Evolutionary conservation across 1,140 invertebrate genomes (phyloP).

Genomic region (Halesus radiatus): DNA sequence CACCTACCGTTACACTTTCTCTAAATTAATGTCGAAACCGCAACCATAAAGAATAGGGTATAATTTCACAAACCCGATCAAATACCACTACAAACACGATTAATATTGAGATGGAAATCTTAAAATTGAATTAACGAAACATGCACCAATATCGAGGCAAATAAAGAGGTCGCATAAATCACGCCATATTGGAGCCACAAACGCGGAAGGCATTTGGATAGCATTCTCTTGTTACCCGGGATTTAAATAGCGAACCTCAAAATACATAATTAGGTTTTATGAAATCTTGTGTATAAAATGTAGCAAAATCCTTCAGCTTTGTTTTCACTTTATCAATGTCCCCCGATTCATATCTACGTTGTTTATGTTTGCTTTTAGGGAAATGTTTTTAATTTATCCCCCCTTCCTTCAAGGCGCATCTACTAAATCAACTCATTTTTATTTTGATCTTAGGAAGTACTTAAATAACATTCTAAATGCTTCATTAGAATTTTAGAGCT

Average conservation of each 20-base stretch:
- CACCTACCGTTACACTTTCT: neutral
- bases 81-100: conserved; percentile 1
- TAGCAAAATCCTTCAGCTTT: too few relatives aligned
- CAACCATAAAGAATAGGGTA: too few relatives aligned
- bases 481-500: too few relatives aligned
- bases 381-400: too few relatives aligned
- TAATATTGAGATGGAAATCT: conserved; percentile 12
- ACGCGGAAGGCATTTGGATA: neutral
- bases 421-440: too few relatives aligned
- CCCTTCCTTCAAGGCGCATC: too few relatives aligned
- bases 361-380: too few relatives aligned
- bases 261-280: conserved; percentile 9
- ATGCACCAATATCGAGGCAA: conserved; percentile 50
- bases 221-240: conserved; percentile 10
- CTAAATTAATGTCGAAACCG: too few relatives aligned
- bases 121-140: conserved; percentile 47
- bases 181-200: conserved; percentile 39
- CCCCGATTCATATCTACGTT: too few relatives aligned
- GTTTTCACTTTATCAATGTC: too few relatives aligned
- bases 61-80: neutral
- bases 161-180: conserved; percentile 52
- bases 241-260: conserved; percentile 4
- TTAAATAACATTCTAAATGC: too few relatives aligned
- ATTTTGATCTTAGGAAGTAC: too few relatives aligned
- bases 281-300: neutral